Base-by-base conservation (phyloP, 2,113 vertebrate species). In the Cheilinus undulatus region DNA sequence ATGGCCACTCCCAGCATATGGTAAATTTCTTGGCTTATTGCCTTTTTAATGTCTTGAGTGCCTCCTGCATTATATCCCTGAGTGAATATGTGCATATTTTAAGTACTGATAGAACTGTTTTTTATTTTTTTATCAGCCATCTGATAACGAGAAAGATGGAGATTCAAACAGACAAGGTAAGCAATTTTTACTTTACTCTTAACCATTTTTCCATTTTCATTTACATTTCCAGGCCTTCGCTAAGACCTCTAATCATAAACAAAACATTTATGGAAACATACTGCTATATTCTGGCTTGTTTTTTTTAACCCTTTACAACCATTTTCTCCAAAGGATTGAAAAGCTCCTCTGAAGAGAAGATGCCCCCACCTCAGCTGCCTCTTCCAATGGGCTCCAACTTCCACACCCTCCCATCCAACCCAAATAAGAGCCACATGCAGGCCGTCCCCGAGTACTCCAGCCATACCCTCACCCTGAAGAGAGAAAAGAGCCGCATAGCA, bases 161-260 rank as follows among this genome's bases (percentile, higher is more conserved):
- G 97, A 99, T 88, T 95, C 97, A 78, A 96, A 94, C 94, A 95
- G 97, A 95, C 96, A 96, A 96, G 97, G 98, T 99, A 88, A 97
- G 95, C 26, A 43, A 38, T 40, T 67, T 67, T 72, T 69, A 46
- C 13, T 48, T 20, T n/a, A 1, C 30, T 53, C 53, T 64, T 69
- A 84, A 85, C 68, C 78, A 64, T 75, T 86, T 80, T 78, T 51
- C 66, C 42, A 15, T 43, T 43, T 42, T 12, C 69, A 80, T 87
- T 89, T 81, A 61, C 63, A 65, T 80, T 85, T 61, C 1, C 43
- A 32, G 70, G 66, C 34, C 62, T 63, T 56, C 42, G 40, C 75
- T 79, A 62, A 63, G 73, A 76, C 61, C 53, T 77, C 53, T 53
- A 13, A 69, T 57, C 32, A 73, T 56, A 23, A 10, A 23, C 7